Evolutionary conservation across 2,797 vertebrate species (phyloP), one percentile per base, ranked within the genome.

Genomic region (Tadarida brasiliensis): DNA sequence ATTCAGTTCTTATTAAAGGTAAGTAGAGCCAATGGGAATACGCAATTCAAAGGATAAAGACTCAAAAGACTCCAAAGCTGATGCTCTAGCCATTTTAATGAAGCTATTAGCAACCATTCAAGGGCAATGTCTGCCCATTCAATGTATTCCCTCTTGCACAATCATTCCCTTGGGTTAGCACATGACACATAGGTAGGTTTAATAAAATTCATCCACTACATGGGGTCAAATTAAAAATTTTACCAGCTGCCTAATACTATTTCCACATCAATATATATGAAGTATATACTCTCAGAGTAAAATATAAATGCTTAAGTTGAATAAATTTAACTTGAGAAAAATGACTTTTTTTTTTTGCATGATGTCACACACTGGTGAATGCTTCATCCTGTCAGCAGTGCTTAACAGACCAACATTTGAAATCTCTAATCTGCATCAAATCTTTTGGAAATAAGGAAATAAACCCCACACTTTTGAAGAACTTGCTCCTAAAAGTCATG

Each of bases 181-280:
- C 15, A 44, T 59, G 22, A 51, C 65, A 51, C 12, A 70, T 11
- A 44, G 3, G 17, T 17, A 92, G 10, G 7, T 22, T 89, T 65
- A 20, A 70, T 47, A 22, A 78, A 71, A 68, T 57, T 11, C 24
- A 35, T 47, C 47, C 47, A 65, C 74, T 76, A 77, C 28, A 76
- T 54, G 6, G 5, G 5, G 44, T 87, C 17, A 71, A 28, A 51
- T 68, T 59, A 83, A 77, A 87, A 70, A 20, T 39, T 68, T 59
- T 90, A 10, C 10, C 35, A 76, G 63, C 14, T 85, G 33, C 22
- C 12, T 68, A 28, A 78, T 24, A 59, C 30, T 33, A 67, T 14
- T 82, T 94, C 61, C 22, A 88, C 35, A 54, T 68, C 78, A 84
- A 91, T 89, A 77, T 83, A 16, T 33, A 49, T 11, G 30, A 81